Evolutionary conservation across 2,888 invertebrate species (phyloP).

Genomic region (Cristatella mucedo): DNA sequence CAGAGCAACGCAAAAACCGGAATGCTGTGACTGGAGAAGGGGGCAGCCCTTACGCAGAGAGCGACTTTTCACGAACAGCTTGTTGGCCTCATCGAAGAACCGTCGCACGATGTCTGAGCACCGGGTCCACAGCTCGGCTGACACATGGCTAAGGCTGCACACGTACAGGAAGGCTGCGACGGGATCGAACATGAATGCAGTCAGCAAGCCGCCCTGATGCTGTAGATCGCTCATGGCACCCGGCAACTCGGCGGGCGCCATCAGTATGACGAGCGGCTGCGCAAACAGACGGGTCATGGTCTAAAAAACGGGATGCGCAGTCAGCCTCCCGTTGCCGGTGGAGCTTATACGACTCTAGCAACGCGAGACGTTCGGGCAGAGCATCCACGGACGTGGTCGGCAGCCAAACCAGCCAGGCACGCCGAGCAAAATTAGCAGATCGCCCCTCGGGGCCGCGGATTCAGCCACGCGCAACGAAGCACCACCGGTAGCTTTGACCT

Average conservation of each 20-base stretch:
- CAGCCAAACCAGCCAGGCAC: no score
- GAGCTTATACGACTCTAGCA: no score
- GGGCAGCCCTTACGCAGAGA: slow-evolving; percentile 60
- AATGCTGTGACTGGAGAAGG: no score
- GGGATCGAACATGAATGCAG: slow-evolving; percentile 84
- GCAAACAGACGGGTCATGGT: no score
- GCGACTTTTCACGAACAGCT: slow-evolving; percentile 59
- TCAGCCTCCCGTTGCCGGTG: no score
- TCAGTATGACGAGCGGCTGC: slow-evolving; percentile 74
- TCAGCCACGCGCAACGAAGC: no score
- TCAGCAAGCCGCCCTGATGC: slow-evolving; percentile 72
- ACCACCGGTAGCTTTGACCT: slow-evolving; percentile 2
- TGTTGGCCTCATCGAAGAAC: slow-evolving; percentile 72
- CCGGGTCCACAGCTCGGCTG: slow-evolving; percentile 54
- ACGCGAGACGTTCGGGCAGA: no score
- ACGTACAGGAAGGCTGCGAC: slow-evolving; percentile 77
- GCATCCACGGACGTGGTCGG: no score
- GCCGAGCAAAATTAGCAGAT: neutral
- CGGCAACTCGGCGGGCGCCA: slow-evolving; percentile 82
- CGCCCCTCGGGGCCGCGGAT: no score
- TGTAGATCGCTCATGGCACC: slow-evolving; percentile 50
- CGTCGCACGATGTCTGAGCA: slow-evolving; percentile 71
- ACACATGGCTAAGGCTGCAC: slow-evolving; percentile 59
- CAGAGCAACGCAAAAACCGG: no score
- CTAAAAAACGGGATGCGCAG: no score